These are phyloP conservation scores for Quadroppia sp. DNA, from an alignment of 2,888 invertebrate species.

Conservation along the genomic window DNA sequence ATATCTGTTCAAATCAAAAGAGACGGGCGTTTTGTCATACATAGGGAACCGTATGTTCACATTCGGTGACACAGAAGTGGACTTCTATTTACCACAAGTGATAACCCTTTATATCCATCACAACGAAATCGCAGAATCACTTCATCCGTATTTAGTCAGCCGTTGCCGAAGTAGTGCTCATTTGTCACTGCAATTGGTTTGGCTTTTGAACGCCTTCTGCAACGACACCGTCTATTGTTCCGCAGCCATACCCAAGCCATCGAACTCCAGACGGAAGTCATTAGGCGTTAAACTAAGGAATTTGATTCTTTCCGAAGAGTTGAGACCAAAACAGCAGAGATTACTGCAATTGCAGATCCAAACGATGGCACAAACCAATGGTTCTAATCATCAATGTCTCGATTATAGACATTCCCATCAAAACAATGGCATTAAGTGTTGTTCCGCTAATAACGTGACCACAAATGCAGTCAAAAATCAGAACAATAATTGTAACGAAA, in stretches of 20 bases:
- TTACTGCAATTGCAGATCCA: not conserved
- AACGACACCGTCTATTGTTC: conserved; percentile 60
- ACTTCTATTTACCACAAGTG: conserved; percentile 95
- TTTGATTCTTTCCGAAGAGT: conserved; percentile 68
- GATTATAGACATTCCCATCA: not conserved
- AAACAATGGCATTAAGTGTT: not conserved
- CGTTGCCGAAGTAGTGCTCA: conserved; percentile 89
- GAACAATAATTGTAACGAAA: not conserved
- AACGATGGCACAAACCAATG: not conserved
- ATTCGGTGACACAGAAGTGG: conserved; percentile 84
- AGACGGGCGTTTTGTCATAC: conserved; percentile 94
- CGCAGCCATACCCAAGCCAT: conserved; percentile 50
- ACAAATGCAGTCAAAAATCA: not conserved
- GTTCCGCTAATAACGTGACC: not conserved
- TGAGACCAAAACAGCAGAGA: conserved; percentile 50
- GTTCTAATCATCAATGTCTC: not conserved
- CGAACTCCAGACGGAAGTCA: conserved; percentile 65
- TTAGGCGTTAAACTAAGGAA: conserved; percentile 68
- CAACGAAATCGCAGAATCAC: conserved; percentile 91
- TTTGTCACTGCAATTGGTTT: conserved; percentile 91
- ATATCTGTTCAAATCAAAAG: conserved; percentile 96
- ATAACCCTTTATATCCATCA: conserved; percentile 98
- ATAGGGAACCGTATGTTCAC: conserved; percentile 96
- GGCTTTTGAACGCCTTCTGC: conserved; percentile 92
- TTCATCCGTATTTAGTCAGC: conserved; percentile 70